Conservation (phyloP, 92 coral and sea anemone species). For the Phenganax subtilis region DNA sequence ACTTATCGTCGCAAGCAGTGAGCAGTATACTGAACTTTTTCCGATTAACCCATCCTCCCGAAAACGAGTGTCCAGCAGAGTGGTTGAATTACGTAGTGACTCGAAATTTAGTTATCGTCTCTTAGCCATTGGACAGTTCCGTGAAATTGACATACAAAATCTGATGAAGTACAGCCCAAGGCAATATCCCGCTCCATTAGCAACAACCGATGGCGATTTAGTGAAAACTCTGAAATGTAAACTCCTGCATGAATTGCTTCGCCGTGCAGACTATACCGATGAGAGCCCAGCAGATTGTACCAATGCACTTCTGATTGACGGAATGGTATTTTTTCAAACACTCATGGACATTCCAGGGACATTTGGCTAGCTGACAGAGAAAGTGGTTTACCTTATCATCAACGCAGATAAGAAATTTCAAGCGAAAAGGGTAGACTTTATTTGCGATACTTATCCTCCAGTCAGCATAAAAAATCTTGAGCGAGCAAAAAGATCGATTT, state of each 20-base stretch:
- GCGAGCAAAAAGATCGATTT: conserved; percentile 13
- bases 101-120: conserved; percentile 14
- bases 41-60: background rate
- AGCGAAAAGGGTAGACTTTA: conserved; percentile 20
- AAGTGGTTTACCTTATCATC: background rate
- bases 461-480: conserved; percentile 26
- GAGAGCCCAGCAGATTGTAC: background rate
- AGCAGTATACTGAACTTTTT: background rate
- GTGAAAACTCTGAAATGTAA: conserved; percentile 17
- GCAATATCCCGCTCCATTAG: conserved; percentile 16
- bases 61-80: background rate
- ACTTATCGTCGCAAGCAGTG: background rate
- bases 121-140: conserved; percentile 19
- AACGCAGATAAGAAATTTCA: background rate
- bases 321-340: conserved; percentile 6
- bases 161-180: conserved; percentile 18
- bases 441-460: background rate
- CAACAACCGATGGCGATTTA: background rate
- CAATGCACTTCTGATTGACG: conserved; percentile 15
- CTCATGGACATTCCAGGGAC: conserved; percentile 20
- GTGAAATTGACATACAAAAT: conserved; percentile 12
- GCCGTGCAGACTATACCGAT: conserved; percentile 1
- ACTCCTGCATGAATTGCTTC: conserved; percentile 16
- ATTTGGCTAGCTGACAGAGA: conserved; percentile 15
- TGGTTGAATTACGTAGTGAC: background rate